Base-by-base conservation (phyloP, 2,113 vertebrate genomes). In the Gopherus flavomarginatus region DNA sequence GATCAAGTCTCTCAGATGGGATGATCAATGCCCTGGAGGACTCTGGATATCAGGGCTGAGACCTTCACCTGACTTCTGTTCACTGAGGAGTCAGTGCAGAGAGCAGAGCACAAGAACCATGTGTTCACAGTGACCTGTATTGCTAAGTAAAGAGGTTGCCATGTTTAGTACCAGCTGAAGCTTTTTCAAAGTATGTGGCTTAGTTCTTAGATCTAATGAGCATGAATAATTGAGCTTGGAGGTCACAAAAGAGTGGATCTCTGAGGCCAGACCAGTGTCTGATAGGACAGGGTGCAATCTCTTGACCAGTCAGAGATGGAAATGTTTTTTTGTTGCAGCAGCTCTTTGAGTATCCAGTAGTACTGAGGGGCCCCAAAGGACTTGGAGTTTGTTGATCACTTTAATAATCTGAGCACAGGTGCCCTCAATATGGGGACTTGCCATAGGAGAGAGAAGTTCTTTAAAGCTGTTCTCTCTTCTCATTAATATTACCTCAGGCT, bases 21-120 rank as follows among this genome's bases (percentile, higher is more conserved):
- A 8, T 4, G 53, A 69, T 44, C 69, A 84, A 90, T 62, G 29
- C 50, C 9, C 84, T 21, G 42, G 87, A 87, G 87, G 56, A 31
- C 35, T 69, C 69, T 44, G 38, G 72, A 50, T 3, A 9, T 16
- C n/a, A 47, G 50, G 16, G 9, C 22, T 14, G 42, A 86, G 88
- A 29, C 1, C 0, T 62, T 84, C 0, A 0, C 42, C 85, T 31
- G 11, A 89, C 86, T 86, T 29, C 27, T 77, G 29, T 24, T 56
- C 0, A 0, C 49, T 6, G 6, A 88, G 78, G 24, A 92, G 42
- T 4, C 38, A 9, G 38, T 54, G 53, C 53, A 35, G 59, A 42
- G 62, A 11, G 8, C 24, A n/a, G 22, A 81, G 13, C 3, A 0
- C 4, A 59, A 80, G 12, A 24, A 2, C 13, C 16, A 35, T 62